A percentile compares a stretch with the other conserved stretches of the same genome.
Conservation (phyloP, 2,888 invertebrate genomes). For the Ellobium chinense region DNA sequence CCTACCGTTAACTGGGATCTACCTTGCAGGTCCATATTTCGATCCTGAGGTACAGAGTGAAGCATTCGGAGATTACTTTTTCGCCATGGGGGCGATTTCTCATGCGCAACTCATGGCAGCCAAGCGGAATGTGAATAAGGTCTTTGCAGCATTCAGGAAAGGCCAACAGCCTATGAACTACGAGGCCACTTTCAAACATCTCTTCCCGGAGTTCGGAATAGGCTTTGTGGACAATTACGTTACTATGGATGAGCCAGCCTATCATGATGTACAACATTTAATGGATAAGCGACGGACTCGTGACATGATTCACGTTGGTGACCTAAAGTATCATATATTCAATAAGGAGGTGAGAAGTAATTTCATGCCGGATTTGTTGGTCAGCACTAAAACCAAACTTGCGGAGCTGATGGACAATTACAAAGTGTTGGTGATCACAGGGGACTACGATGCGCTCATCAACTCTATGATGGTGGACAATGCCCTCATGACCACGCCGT, state of each 20-base stretch:
- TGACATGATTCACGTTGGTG: background rate
- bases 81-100: background rate
- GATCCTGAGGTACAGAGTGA: conserved; percentile 67
- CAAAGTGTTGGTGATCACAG: conserved; percentile 16
- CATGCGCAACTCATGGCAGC: background rate
- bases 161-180: background rate
- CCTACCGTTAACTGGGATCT: conserved; percentile 73
- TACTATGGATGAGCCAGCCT: background rate
- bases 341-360: background rate
- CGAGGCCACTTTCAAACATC: too few relatives aligned
- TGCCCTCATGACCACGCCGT: background rate
- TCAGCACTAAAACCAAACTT: conserved; percentile 3
- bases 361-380: background rate
- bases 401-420: conserved; percentile 21
- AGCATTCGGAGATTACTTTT: background rate
- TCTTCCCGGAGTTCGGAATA: too few relatives aligned
- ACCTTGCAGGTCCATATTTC: conserved; percentile 75
- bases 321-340: background rate
- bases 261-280: background rate
- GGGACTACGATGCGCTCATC: conserved; percentile 24
- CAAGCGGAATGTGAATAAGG: background rate
- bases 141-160: background rate
- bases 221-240: background rate
- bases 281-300: background rate
- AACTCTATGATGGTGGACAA: background rate